Percentiles rank a stretch among this genome's conserved stretches.
These are phyloP conservation scores for Neosalanx taihuensis DNA, from an alignment of 2,797 vertebrate species.

Conservation along the genomic window DNA sequence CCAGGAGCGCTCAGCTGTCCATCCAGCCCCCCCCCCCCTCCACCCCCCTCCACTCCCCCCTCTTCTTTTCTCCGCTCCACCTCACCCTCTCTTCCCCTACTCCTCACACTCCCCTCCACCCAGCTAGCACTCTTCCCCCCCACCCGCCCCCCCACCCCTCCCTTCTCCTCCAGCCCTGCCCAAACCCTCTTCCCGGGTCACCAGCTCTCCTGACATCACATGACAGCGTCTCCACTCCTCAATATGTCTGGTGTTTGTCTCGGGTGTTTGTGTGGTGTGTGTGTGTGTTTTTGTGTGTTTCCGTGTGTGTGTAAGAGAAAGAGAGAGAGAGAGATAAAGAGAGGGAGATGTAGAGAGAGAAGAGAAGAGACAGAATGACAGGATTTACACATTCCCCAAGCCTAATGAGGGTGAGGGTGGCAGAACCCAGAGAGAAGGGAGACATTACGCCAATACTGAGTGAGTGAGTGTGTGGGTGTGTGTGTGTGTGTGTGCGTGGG, in stretches of 20 bases:
- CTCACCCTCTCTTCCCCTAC: conserved; percentile 26
- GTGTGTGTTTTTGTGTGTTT: not conserved
- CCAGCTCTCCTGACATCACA: conserved; percentile 30
- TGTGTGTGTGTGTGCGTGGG: conserved; percentile 11
- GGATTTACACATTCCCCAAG: conserved; percentile 12
- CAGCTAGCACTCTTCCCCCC: not conserved
- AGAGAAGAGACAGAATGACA: conserved; percentile 4
- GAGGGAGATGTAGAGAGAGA: not conserved
- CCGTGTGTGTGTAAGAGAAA: not conserved
- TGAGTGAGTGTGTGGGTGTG: not conserved
- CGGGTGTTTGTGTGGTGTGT: conserved; percentile 9
- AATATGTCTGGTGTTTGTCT: conserved; percentile 19
- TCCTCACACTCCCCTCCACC: conserved; percentile 20
- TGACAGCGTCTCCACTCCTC: conserved; percentile 36
- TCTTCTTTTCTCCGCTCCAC: not conserved
- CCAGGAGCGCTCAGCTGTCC: not conserved
- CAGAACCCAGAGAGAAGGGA: conserved; percentile 1
- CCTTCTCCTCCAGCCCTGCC: not conserved
- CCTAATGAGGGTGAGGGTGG: conserved; percentile 31
- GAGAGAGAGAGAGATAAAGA: not conserved
- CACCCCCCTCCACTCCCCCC: not conserved
- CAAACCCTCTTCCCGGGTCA: conserved; percentile 34
- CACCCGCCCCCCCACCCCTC: not conserved
- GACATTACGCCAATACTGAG: conserved; percentile 10
- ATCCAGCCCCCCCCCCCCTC: not conserved